phyloP scores from a whole-genome alignment of 2,888 invertebrate genomes.

The Odontocolon sp. region DNA sequence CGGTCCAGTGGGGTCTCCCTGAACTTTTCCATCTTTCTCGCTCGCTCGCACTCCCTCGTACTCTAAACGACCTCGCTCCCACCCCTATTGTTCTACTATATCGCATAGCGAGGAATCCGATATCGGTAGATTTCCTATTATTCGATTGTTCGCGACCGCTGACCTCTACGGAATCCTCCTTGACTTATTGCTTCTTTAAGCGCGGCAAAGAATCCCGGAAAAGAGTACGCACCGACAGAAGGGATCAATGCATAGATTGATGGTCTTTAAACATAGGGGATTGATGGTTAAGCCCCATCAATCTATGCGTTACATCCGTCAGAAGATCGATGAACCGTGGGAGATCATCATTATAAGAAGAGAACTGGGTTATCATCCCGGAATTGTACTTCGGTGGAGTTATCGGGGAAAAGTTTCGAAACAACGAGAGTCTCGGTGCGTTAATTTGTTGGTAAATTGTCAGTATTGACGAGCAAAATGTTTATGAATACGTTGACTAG shows the following conservation, averaged over 20 bases:
- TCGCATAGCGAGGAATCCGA: conserved; percentile 6
- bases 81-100: conserved; percentile 1
- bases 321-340: not conserved
- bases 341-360: not conserved
- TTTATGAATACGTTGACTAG: conserved; percentile 23
- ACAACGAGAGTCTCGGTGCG: not conserved
- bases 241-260: not conserved
- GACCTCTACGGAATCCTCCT: conserved; percentile 32
- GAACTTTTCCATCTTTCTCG: conserved; percentile 54
- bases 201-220: not conserved
- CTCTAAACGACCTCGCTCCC: conserved; percentile 3
- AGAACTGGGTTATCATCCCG: not conserved
- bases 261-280: too few relatives aligned
- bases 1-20: conserved; percentile 58
- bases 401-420: not conserved
- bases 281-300: too few relatives aligned
- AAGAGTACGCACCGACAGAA: not conserved
- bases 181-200: conserved; percentile 27
- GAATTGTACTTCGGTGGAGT: not conserved
- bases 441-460: not conserved
- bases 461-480: not conserved
- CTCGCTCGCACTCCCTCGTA: conserved; percentile 14
- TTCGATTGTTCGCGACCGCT: conserved; percentile 44
- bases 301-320: not conserved
- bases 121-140: conserved; percentile 52